Evolutionary conservation across 2,888 invertebrate species (phyloP).

Genomic region (Alsophila aescularia): DNA sequence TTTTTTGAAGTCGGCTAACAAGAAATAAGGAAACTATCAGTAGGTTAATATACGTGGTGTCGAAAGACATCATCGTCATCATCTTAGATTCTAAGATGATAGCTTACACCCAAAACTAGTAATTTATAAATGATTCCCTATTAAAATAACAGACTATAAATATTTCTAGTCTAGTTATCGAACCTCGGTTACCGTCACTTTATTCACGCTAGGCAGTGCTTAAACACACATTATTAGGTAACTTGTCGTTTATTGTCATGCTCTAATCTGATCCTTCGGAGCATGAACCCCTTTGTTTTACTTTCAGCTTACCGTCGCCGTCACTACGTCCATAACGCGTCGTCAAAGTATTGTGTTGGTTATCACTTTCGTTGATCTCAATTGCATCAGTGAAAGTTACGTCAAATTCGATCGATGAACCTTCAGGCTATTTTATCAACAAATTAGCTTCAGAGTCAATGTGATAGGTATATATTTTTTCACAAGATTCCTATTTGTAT

Average conservation of each 20-base stretch:
- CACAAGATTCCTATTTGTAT: no score
- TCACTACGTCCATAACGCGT: slow-evolving; percentile 14
- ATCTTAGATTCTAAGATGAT: no score
- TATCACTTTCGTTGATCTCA: slow-evolving; percentile 33
- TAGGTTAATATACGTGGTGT: no score
- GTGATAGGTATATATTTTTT: no score
- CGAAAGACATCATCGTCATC: no score
- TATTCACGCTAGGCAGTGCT: not conserved
- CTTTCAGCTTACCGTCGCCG: slow-evolving; percentile 26
- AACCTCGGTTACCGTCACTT: not conserved
- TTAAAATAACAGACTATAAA: no score
- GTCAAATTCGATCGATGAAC: slow-evolving; percentile 13
- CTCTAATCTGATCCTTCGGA: slow-evolving; percentile 30
- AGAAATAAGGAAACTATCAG: no score
- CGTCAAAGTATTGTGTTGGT: slow-evolving; percentile 16
- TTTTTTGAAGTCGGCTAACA: no score
- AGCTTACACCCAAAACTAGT: no score
- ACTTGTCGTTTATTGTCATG: slow-evolving; percentile 8
- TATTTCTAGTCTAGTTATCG: no score
- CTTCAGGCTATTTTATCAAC: not conserved
- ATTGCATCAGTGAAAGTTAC: slow-evolving; percentile 38
- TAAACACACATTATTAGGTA: not conserved
- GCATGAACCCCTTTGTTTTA: slow-evolving; percentile 26
- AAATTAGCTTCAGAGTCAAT: not conserved
- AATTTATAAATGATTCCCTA: no score